Conservation (phyloP, 2,888 invertebrate species). For the Mechanitis messenoides region DNA sequence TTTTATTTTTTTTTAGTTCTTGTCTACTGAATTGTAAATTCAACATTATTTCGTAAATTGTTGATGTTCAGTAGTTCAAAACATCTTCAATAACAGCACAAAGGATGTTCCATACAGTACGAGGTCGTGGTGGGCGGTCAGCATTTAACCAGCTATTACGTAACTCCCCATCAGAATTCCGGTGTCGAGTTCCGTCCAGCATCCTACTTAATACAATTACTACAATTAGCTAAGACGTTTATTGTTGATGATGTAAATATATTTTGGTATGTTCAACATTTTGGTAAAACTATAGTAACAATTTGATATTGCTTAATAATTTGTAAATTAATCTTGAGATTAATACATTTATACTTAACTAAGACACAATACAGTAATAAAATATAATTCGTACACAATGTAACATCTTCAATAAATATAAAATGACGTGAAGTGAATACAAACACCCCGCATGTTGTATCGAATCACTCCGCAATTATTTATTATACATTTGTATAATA, state of each 20-base stretch:
- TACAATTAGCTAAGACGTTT: constrained; percentile 30
- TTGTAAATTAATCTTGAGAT: no score
- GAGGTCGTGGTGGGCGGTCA: neutral
- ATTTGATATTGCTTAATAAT: no score
- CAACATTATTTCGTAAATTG: no score
- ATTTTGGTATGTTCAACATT: neutral
- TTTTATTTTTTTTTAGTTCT: no score
- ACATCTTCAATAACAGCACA: no score
- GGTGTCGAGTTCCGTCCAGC: constrained; percentile 33
- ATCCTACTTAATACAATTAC: constrained; percentile 40
- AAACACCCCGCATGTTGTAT: constrained; percentile 66
- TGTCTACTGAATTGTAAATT: no score
- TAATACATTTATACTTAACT: no score
- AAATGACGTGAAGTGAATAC: constrained; percentile 43
- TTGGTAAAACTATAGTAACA: no score
- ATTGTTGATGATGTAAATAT: no score
- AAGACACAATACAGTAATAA: neutral
- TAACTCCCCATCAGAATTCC: constrained; percentile 29
- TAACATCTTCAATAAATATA: constrained; percentile 20
- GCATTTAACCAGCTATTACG: constrained; percentile 11
- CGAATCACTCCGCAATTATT: constrained; percentile 37
- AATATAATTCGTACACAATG: neutral
- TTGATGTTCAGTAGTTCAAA: no score
- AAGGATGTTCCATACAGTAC: no score
- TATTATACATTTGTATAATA: constrained; percentile 30